Evolutionary conservation across 2,888 invertebrate species (phyloP), one percentile per base, ranked within the genome.

Genomic region (Anticlea derivata): DNA sequence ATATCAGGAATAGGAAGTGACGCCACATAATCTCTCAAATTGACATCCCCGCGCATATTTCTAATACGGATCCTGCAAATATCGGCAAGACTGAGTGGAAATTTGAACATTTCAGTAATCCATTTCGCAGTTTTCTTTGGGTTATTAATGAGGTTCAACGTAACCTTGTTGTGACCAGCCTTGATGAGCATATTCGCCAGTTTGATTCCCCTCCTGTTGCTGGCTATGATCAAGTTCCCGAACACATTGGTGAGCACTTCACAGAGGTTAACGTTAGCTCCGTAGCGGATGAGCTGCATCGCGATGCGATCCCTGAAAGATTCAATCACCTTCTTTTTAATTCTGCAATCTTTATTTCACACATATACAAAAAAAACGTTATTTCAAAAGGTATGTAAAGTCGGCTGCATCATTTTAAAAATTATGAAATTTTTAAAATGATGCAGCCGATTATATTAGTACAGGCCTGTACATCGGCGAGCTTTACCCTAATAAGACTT

Each of bases 241-340:
- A 93, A 83, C 2, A 83, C 83, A 58, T 89, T 92, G 1, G 92
- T 86, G 44, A 91, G 85, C 48, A 92, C 82, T 63, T 93, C 92
- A 55, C 91, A 90, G 1, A 91, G 78, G 70, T 93, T 94, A 0
- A 94, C 93, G 65, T 94, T 92, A 6, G 93, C 93, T 23, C 94
- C 94, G 58, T 93, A 91, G 44, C 92, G 89, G 40, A 94, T 91
- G 6, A 94, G 80, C 7, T 92, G 73, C 31, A 88, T 80, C 1
- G 93, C 93, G 7, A 92, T 92, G 44, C 83, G 67, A 56, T 89
- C 86, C 60, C 91, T 91, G 80, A 39, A 83, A 82, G 23, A 26
- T 26, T 17, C 50, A 51, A 20, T 30, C 37, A 31, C 46, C n/a
- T n/a, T n/a, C n/a, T n/a, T n/a, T n/a, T n/a, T n/a, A n/a, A n/a